These are phyloP conservation scores for Cassiopea xamachana DNA, from an alignment of 30 jellyfish, hydroid and myxozoan species.

Conservation along the genomic window DNA sequence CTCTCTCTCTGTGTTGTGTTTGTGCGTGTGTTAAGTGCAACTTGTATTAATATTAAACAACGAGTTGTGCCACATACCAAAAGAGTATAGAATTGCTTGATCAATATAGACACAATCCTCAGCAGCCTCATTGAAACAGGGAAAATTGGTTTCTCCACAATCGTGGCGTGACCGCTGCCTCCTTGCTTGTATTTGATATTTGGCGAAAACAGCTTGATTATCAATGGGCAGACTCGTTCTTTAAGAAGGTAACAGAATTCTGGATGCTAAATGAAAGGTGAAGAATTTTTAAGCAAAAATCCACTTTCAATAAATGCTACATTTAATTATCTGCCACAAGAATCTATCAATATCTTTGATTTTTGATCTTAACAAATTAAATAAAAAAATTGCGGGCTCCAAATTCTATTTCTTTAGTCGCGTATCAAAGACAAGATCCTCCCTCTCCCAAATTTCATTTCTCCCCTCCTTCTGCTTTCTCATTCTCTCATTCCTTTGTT, in stretches of 20 bases:
- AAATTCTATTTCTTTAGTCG: not conserved
- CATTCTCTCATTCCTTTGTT: too few relatives aligned
- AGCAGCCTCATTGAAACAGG: slow-evolving; percentile 93
- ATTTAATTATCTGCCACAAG: not conserved
- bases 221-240: slow-evolving; percentile 94
- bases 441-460: not conserved
- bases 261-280: slow-evolving; percentile 80
- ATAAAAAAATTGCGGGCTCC: not conserved
- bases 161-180: slow-evolving; percentile 80
- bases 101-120: slow-evolving; percentile 87
- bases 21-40: too few relatives aligned
- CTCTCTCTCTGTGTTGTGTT: too few relatives aligned
- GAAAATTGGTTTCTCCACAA: slow-evolving; percentile 93
- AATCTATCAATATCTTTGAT: not conserved
- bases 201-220: slow-evolving; percentile 94
- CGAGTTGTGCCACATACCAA: slow-evolving; percentile 58
- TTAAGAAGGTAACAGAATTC: slow-evolving; percentile 91
- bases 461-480: not conserved
- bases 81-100: slow-evolving; percentile 90
- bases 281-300: not conserved
- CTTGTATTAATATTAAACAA: too few relatives aligned
- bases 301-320: not conserved
- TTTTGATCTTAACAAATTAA: not conserved
- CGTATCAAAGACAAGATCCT: not conserved
- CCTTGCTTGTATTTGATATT: slow-evolving; percentile 89